Percentiles rank a stretch among this genome's conserved stretches.
Evolutionary conservation across 1,140 invertebrate genomes (phyloP).

Genomic region (Papilio machaon): DNA sequence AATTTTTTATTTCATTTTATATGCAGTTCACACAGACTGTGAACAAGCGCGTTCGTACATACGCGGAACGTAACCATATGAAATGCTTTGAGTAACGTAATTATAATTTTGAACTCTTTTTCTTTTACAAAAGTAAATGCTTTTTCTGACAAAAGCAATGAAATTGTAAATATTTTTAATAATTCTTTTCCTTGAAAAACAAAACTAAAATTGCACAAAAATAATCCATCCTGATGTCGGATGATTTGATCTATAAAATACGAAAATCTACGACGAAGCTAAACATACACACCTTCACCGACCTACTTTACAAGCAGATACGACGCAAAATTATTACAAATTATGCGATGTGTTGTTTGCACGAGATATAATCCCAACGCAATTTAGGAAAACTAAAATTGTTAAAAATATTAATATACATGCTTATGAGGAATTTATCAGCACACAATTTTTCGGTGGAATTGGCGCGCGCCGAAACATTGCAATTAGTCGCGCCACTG

Average conservation of each 20-base stretch:
- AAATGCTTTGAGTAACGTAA: not conserved
- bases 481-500: not conserved
- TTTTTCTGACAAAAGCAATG: not conserved
- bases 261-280: not conserved
- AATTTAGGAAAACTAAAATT: not conserved
- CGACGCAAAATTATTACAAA: not conserved
- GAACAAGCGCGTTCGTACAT: not conserved
- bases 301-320: not conserved
- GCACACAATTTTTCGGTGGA: slow-evolving; percentile 9
- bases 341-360: not conserved
- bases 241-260: not conserved
- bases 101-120: no score
- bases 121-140: no score
- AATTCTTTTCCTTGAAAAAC: no score
- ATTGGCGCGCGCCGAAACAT: not conserved
- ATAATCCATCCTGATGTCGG: no score
- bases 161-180: no score
- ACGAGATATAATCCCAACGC: not conserved
- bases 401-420: not conserved
- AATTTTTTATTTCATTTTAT: not conserved
- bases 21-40: not conserved
- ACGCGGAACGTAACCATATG: not conserved
- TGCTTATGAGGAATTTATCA: not conserved
- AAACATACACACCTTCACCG: not conserved
- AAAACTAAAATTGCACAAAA: no score